Base-by-base conservation (phyloP, 2,797 vertebrate genomes). In the Glossophaga mutica region DNA sequence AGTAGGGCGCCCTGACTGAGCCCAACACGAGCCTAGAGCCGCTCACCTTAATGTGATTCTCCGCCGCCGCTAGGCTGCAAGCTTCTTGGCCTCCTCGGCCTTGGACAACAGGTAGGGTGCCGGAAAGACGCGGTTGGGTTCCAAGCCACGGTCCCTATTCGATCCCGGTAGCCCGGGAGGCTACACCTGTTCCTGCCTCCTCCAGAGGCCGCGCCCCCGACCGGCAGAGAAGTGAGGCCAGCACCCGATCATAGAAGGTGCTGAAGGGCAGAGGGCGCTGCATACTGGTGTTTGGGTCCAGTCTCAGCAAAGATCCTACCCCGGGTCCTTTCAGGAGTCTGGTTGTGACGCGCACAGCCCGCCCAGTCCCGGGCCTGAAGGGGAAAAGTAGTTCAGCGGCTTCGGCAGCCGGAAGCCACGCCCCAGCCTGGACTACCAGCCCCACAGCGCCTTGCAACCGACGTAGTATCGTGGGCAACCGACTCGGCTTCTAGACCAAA, bases 61-160 rank as follows among this genome's bases (percentile, higher is more conserved):
- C 98, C 97, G 99, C 99, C 0, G 99, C 99, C 1, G 99, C 98
- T 79, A 98, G 98, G 0, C 99, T 0, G 99, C 99, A 89, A 98
- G 98, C 39, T 98, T 99, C 98, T 99, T 99, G 82, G 99, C 99
- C 97, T 99, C 99, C 94, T 99, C 99, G 1, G 99, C 99, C 99
- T 99, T 99, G 95, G 97, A 97, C 97, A 96, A 97, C 59, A 92
- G 46, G 68, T 83, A 90, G 65, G 67, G 86, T 37, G 15, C 42
- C 26, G 52, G 59, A 57, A 22, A 44, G 29, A 37, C 29, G 18
- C 55, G n/a, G 29, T 0, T 3, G 15, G 65, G 32, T 14, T 78
- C 29, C 46, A 71, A n/a, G 76, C 71, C 50, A 73, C 16, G 2
- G 90, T 32, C 46, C 76, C 6, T 0, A 70, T 5, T 39, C 29